Evolutionary conservation across 2,797 vertebrate species (phyloP), one percentile per base, ranked within the genome.

Genomic region (Crenichthys baileyi): DNA sequence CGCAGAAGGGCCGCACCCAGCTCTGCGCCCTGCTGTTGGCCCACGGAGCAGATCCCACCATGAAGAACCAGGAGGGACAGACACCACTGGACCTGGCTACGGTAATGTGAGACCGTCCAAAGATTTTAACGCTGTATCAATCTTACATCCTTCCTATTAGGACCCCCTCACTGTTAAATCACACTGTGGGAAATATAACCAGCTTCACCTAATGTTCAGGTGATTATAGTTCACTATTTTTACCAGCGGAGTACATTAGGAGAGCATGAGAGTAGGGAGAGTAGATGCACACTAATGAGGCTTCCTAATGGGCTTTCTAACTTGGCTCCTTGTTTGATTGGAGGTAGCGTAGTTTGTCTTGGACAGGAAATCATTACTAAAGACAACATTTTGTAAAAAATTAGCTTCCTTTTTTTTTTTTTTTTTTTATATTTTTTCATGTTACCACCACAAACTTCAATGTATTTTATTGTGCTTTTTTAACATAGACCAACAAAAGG

Each of bases 41-140:
- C 22, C 96, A 96, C 31, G 96, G 96, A 22, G 96, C 96, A 0
- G 96, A 96, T 75, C 96, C 96, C 70, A 96, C 95, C 77, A 96
- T 96, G 95, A 96, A 96, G 91, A 96, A 96, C 93, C 96, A 96
- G 90, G 96, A 96, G 84, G 96, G 95, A 1, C 96, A 96, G 90
- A 96, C 96, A 0, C 95, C 96, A 0, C 94, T 96, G 55, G 96
- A 96, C 85, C 80, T 96, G 76, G 96, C 95, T 20, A 96, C 96
- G 77, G 96, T 96, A 92, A 81, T 6, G 9, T 22, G 44, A 51
- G 3, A 1, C 51, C 51, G 51, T 70, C 36, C 20, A 39, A 5
- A 61, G 22, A 31, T 31, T 13, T 29, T 16, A 36, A 36, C 4
- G 36, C 31, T 31, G 53, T 2, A 18, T 58, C 68, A 1, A 1